Conservation (phyloP, 2,113 vertebrate species). For the Sturnus vulgaris region DNA sequence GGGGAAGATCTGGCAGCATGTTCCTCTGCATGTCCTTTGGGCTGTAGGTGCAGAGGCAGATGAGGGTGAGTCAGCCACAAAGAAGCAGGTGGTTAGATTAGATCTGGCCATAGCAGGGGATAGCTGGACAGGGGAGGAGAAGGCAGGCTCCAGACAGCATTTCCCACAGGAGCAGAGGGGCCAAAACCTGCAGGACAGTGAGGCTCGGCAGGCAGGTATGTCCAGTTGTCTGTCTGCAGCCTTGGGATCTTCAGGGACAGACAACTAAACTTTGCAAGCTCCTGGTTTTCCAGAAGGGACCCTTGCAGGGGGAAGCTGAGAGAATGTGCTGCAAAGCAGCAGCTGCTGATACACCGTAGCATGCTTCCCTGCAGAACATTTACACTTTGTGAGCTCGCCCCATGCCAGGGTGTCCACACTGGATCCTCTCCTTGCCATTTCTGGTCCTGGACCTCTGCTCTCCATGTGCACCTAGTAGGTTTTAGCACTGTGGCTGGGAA, state of each 20-base stretch:
- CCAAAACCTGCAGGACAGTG: not conserved
- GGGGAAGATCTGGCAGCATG: not conserved
- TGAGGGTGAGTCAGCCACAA: not conserved
- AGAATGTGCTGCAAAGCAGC: not conserved
- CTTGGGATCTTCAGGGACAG: not conserved
- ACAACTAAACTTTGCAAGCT: not conserved
- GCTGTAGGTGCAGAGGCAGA: not conserved
- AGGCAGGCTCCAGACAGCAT: not conserved
- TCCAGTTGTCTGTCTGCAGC: not conserved
- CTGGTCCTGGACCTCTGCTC: not conserved
- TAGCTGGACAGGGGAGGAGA: not conserved
- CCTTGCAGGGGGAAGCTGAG: not conserved
- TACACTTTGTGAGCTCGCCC: not conserved
- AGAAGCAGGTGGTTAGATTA: not conserved
- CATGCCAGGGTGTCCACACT: accelerated
- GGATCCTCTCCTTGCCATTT: not conserved
- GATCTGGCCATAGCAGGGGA: not conserved
- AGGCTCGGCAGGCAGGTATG: not conserved
- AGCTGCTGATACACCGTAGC: not conserved
- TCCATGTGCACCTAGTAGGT: not conserved
- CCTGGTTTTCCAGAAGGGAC: not conserved
- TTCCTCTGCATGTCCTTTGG: not conserved
- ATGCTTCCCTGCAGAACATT: not conserved
- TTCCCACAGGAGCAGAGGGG: not conserved
- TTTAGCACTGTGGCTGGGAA: not conserved